These are phyloP conservation scores for human (Homo sapiens) DNA, from an alignment of 2,113 vertebrate genomes.

Conservation along the genomic window GRCh38 chr2:41945501-41946000, in stretches of 20 bases:
- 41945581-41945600: background rate
- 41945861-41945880: background rate
- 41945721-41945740: background rate
- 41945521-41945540: background rate
- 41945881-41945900: background rate
- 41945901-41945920: background rate
- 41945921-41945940: background rate
- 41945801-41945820: slow-evolving; percentile 30
- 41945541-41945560: background rate
- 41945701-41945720: slow-evolving; percentile 1
- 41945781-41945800: slow-evolving; percentile 4
- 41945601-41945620: background rate
- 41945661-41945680: background rate
- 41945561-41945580: background rate
- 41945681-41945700: background rate
- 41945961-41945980: background rate
- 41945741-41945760: slow-evolving; percentile 27
- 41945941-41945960: background rate
- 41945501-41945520: background rate
- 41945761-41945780: background rate
- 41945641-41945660: background rate
- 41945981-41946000: background rate
- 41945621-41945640: background rate
- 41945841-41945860: background rate
- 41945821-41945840: background rate